Percentiles rank a stretch among this genome's conserved stretches.
phyloP scores from a whole-genome alignment of 1,140 invertebrate genomes.

The Andrena cerasifolii region DNA sequence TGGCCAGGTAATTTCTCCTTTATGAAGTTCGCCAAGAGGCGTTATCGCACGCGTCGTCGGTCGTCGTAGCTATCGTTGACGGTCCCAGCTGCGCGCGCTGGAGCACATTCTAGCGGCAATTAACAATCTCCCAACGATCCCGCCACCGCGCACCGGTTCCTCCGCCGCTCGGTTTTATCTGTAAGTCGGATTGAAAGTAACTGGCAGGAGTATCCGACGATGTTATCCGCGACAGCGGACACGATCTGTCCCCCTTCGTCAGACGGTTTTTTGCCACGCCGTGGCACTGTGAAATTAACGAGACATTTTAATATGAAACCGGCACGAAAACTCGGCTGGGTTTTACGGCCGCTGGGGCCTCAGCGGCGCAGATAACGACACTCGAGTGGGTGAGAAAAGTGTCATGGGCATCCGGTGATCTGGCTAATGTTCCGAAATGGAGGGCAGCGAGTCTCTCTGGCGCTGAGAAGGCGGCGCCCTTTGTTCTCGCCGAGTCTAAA shows the following conservation, averaged over 20 bases:
- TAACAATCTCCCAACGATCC: constrained; percentile 48
- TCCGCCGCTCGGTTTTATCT: background rate
- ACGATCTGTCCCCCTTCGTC: too few relatives aligned
- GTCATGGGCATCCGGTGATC: constrained; percentile 80
- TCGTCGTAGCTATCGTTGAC: constrained; percentile 21
- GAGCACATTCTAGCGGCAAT: constrained; percentile 51
- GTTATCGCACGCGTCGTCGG: constrained; percentile 43
- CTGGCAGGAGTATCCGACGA: constrained; percentile 30
- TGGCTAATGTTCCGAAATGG: constrained; percentile 76
- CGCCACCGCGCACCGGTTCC: background rate
- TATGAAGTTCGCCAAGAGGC: constrained; percentile 48
- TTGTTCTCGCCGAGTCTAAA: constrained; percentile 61
- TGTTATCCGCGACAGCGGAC: constrained; percentile 23
- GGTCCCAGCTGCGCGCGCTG: background rate
- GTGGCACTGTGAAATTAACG: constrained; percentile 55
- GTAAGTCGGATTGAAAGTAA: background rate
- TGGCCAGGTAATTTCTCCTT: constrained; percentile 49
- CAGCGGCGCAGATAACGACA: constrained; percentile 58
- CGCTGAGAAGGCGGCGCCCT: constrained; percentile 62
- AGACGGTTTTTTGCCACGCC: constrained; percentile 32
- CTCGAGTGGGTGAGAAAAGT: constrained; percentile 73
- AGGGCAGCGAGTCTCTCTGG: constrained; percentile 7
- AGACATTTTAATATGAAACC: constrained; percentile 44
- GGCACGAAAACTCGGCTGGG: constrained; percentile 20
- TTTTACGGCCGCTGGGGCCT: constrained; percentile 38